Evolutionary conservation across 2,113 vertebrate genomes (phyloP), one percentile per base, ranked within the genome.

Genomic region (Corythoichthys haematopterus): DNA sequence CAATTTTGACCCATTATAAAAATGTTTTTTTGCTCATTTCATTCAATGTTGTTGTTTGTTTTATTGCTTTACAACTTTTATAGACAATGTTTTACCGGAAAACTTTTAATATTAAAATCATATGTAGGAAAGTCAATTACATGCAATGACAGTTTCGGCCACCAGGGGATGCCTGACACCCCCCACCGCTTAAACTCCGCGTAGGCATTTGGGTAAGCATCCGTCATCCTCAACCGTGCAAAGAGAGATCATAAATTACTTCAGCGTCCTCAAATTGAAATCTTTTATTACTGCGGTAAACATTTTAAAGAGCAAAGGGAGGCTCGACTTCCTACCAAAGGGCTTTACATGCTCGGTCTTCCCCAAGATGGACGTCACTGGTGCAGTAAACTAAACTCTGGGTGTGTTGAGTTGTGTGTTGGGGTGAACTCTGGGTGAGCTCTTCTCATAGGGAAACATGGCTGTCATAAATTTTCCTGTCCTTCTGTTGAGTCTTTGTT

Each of bases 281-380:
- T 37, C 33, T 57, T 40, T 59, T 59, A 59, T 14, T 59, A 8
- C 57, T 59, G 57, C 15, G 57, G 15, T 36, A 59, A 59, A 37
- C 15, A 15, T 58, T 58, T 58, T 37, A 36, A 58, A 58, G 35
- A 58, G 36, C 56, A 38, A 35, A 37, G 13, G 13, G 55, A 57
- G 55, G 35, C 35, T 57, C 35, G 33, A 14, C 28, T 56, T 56
- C 33, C 33, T 12, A 4, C 33, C 33, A 28, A 4, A 28, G 33
- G 28, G 28, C 4, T 35, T 36, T 4, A 12, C 28, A 35, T 8
- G 55, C 55, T 10, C 10, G 52, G n/a, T 53, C 20, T 15, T 53
- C n/a, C n/a, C 52, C 47, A n/a, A 52, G n/a, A 52, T 52, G 16
- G 14, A 16, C 50, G 50, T 20, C 50, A 52, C 16, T 52, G 20